These are phyloP conservation scores for Engystomops pustulosus DNA, from an alignment of 2,113 vertebrate genomes.

Conservation along the genomic window DNA sequence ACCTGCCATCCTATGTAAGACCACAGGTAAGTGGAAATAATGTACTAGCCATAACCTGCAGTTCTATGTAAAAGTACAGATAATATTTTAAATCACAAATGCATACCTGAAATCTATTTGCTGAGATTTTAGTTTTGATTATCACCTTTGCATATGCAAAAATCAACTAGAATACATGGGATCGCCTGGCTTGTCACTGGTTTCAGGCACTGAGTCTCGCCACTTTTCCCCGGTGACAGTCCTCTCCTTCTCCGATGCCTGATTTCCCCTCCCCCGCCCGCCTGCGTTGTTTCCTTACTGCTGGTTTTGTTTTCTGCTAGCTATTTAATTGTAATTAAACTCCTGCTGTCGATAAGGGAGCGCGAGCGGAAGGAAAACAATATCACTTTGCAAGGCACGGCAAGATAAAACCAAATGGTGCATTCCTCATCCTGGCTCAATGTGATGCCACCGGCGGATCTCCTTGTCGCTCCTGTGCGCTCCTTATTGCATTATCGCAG, in stretches of 20 bases:
- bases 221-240: not conserved
- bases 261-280: slow-evolving; percentile 1
- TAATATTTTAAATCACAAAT: too few relatives aligned
- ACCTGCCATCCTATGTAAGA: too few relatives aligned
- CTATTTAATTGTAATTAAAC: slow-evolving; percentile 88
- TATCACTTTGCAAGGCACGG: slow-evolving; percentile 47
- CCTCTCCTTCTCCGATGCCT: not conserved
- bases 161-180: not conserved
- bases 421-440: slow-evolving; percentile 58
- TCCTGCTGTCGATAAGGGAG: slow-evolving; percentile 68
- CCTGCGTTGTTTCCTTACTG: slow-evolving; percentile 60
- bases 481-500: slow-evolving; percentile 54
- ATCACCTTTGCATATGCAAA: too few relatives aligned
- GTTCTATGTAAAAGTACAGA: too few relatives aligned
- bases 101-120: too few relatives aligned
- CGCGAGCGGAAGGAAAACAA: not conserved
- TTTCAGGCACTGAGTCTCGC: not conserved
- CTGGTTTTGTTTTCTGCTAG: slow-evolving; percentile 75
- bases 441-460: slow-evolving; percentile 36
- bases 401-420: slow-evolving; percentile 20
- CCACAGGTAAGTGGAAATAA: too few relatives aligned
- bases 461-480: slow-evolving; percentile 49
- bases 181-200: not conserved
- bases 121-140: too few relatives aligned
- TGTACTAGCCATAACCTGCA: too few relatives aligned